These are phyloP conservation scores for Manduca sexta DNA, from an alignment of 1,140 invertebrate genomes.

Conservation along the genomic window DNA sequence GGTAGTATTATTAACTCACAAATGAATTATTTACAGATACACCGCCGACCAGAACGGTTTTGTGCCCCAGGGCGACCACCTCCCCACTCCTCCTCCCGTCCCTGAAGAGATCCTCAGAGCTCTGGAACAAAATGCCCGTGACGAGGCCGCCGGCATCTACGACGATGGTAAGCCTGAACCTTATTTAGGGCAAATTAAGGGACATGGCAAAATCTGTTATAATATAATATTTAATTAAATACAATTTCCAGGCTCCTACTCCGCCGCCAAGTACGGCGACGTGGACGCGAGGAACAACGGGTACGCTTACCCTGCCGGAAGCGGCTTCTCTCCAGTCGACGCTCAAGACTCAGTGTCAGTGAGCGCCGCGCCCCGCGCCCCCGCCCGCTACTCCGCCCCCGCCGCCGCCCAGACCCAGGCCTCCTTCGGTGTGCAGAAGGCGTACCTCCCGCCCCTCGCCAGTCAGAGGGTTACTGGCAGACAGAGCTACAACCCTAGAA, in stretches of 20 bases:
- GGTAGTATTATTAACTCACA: too few relatives aligned
- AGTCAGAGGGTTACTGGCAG: not conserved
- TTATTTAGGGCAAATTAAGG: too few relatives aligned
- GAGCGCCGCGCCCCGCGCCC: too few relatives aligned
- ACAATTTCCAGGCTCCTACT: not conserved
- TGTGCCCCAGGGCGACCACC: constrained; percentile 80
- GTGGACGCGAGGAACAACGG: too few relatives aligned
- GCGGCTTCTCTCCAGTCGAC: too few relatives aligned
- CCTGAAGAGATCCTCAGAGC: constrained; percentile 72
- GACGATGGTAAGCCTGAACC: constrained; percentile 45
- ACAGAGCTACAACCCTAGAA: constrained; percentile 4
- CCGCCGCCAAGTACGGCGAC: too few relatives aligned
- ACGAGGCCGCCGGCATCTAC: constrained; percentile 62
- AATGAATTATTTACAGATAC: too few relatives aligned
- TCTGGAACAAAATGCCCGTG: constrained; percentile 55
- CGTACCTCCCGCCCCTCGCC: constrained; percentile 4
- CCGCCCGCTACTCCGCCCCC: too few relatives aligned
- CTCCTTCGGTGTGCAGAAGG: not conserved
- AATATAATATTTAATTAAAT: too few relatives aligned
- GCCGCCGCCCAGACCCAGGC: too few relatives aligned
- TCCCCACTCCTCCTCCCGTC: constrained; percentile 85
- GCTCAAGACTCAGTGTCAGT: too few relatives aligned
- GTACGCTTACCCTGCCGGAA: too few relatives aligned
- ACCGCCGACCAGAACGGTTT: constrained; percentile 88
- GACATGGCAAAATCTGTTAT: constrained; percentile 27